Evolutionary conservation across 2,888 invertebrate species (phyloP), one percentile per base, ranked within the genome.

Genomic region (Mechanitis messenoides): DNA sequence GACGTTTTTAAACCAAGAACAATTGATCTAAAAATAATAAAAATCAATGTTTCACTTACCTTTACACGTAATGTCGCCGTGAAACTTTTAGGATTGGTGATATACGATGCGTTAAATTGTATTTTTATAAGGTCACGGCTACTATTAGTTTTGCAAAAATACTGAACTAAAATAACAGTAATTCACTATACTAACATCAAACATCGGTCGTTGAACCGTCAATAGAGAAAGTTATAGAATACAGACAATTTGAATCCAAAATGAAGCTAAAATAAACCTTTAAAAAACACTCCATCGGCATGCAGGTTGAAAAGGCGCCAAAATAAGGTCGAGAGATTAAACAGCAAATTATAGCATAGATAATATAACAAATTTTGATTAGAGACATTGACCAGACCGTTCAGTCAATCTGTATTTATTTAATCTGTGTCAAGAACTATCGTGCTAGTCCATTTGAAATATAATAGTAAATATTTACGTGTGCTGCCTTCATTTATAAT

Each of bases 341-440:
- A 58, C 64, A 60, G 64, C 55, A 58, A 66, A 64, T 63, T 62
- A 67, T 62, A 65, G 55, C 57, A 61, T 56, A 61, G 65, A 68
- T 57, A 59, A 56, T 62, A 62, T 53, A 65, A 60, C 66, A 70
- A 58, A 68, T 69, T 72, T 72, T 67, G 64, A 71, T 74, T 72
- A 72, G 71, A 75, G 73, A 78, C 80, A 80, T 73, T 81, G 75
- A 66, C 63, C 81, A 80, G 78, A 71, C 71, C 63, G 63, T 68
- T 65, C 62, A 53, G 59, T 33, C 42, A 42, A 69, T 71, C 70
- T 66, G 68, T 77, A 74, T 69, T 69, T 70, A 67, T 67, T 71
- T 55, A 68, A 80, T 73, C 74, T 78, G 66, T 84, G 82, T 84
- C 81, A 84, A 83, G 82, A 78, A 68, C 75, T 73, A 65, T 63